A percentile compares a stretch with the other conserved stretches of the same genome.
phyloP scores from a whole-genome alignment of 2,113 vertebrate species.

The Myotis davidii region DNA sequence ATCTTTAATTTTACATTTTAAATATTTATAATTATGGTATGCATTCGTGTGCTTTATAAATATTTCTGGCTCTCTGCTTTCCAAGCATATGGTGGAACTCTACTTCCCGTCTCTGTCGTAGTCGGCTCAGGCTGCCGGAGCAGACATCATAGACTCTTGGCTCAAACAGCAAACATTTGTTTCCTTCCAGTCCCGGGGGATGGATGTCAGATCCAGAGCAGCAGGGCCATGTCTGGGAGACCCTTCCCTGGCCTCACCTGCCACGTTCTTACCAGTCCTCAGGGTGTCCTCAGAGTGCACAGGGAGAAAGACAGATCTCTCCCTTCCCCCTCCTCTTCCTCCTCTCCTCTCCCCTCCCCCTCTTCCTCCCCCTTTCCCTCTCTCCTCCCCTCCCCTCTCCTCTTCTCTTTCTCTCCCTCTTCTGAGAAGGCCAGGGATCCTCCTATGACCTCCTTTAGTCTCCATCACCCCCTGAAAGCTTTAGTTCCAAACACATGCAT shows the following conservation, averaged over 20 bases:
- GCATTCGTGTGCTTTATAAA: slow-evolving; percentile 26
- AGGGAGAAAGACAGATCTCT: background rate
- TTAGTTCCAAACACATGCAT: background rate
- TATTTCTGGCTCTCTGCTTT: slow-evolving; percentile 39
- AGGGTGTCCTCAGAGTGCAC: background rate
- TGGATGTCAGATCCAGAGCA: too few species aligned
- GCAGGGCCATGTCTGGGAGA: rapidly evolving
- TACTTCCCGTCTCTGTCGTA: background rate
- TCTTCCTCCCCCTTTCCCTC: too few species aligned
- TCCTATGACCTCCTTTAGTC: background rate
- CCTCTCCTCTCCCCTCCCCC: rapidly evolving
- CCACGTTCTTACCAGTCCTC: background rate
- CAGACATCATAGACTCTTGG: background rate
- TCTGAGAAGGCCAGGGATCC: background rate
- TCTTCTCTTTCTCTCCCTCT: too few species aligned
- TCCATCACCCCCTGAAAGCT: background rate
- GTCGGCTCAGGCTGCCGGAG: background rate
- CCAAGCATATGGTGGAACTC: background rate
- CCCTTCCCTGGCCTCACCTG: background rate
- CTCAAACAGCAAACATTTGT: background rate
- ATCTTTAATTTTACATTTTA: slow-evolving; percentile 61
- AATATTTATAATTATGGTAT: slow-evolving; percentile 42
- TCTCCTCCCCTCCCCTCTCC: too few species aligned
- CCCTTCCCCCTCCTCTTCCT: too few species aligned
- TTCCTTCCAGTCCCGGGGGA: background rate